phyloP scores from a whole-genome alignment of 2,797 vertebrate species.

The Crotalus adamanteus region DNA sequence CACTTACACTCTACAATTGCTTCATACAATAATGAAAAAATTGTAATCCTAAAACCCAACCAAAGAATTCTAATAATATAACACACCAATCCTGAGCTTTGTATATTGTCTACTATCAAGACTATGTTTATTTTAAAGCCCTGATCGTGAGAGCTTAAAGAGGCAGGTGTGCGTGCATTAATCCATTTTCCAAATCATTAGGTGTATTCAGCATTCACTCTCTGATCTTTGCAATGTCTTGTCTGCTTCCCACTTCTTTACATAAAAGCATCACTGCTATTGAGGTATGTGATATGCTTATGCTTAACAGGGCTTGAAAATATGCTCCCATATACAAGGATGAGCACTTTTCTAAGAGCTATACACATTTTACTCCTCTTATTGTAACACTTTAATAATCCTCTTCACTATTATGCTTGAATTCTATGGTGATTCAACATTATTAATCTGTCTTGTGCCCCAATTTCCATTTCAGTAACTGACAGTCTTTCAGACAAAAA shows the following conservation, averaged over 20 bases:
- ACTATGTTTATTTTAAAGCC: not conserved
- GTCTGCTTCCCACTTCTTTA: not conserved
- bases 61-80: not conserved
- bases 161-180: not conserved
- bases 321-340: not conserved
- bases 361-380: not conserved
- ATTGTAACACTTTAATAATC: not conserved
- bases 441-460: not conserved
- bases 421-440: not conserved
- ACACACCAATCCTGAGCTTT: too few relatives aligned
- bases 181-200: not conserved
- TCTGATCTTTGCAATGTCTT: not conserved
- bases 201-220: not conserved
- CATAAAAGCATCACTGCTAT: not conserved
- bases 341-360: not conserved
- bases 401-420: not conserved
- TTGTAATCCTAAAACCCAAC: not conserved
- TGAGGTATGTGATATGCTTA: not conserved
- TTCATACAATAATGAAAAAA: not conserved
- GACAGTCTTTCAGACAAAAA: not conserved
- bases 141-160: not conserved
- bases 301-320: not conserved
- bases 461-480: not conserved
- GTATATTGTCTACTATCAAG: not conserved
- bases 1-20: not conserved